These are phyloP conservation scores for Xiphorhynchus elegans DNA, from an alignment of 2,113 vertebrate species.

Conservation along the genomic window DNA sequence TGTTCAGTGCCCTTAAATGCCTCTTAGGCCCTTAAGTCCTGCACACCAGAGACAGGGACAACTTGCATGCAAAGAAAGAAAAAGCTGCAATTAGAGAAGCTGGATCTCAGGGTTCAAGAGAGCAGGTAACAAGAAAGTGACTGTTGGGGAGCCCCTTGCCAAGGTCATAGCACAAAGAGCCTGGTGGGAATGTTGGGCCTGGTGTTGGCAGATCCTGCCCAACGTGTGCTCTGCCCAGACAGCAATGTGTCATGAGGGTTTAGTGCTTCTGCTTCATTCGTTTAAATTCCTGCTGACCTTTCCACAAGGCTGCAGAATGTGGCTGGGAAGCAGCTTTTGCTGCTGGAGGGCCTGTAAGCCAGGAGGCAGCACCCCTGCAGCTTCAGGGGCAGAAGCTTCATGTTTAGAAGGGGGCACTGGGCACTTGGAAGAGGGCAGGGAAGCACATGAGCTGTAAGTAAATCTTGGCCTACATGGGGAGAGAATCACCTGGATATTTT, in stretches of 20 bases:
- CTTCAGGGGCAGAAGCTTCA: conserved; percentile 46
- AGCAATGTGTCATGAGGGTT: not conserved
- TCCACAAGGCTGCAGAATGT: conserved; percentile 41
- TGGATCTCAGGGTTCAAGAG: not conserved
- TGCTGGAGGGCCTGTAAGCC: conserved; percentile 10
- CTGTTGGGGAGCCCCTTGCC: not conserved
- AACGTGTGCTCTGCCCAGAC: not conserved
- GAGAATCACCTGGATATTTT: not conserved
- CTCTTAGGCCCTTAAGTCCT: not conserved
- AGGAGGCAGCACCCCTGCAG: conserved; percentile 47
- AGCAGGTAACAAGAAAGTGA: not conserved
- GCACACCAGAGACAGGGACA: not conserved
- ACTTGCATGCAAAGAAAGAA: not conserved
- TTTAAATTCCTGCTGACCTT: conserved; percentile 53
- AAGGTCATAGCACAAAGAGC: not conserved
- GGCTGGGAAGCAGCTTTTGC: conserved; percentile 55
- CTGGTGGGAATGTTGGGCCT: not conserved
- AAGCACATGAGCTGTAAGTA: not conserved
- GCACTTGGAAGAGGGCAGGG: not conserved
- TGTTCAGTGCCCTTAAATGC: not conserved
- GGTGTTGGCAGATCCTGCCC: not conserved
- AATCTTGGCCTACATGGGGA: not conserved
- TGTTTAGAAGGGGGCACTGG: not conserved
- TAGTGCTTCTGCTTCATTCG: conserved; percentile 10
- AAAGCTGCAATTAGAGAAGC: not conserved